phyloP scores from a whole-genome alignment of 2,113 vertebrate species.

The Pelobates fuscus region DNA sequence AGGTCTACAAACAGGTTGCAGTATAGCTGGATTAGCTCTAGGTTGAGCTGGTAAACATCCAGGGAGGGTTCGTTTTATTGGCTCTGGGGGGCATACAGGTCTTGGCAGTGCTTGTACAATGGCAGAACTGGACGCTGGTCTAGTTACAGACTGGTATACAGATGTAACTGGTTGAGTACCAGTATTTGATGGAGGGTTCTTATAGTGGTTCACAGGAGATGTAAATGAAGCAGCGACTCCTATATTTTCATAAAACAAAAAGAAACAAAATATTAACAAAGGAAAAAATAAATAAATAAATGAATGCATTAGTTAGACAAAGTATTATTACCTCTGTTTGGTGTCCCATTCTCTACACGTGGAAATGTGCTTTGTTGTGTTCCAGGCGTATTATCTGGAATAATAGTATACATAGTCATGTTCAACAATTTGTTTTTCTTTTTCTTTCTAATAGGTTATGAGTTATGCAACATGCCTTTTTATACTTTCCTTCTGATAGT shows the following conservation, averaged over 20 bases:
- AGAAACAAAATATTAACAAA: background rate
- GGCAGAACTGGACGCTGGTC: conserved; percentile 59
- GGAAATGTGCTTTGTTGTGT: conserved; percentile 69
- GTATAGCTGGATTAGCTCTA: conserved; percentile 58
- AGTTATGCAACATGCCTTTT: too few species aligned
- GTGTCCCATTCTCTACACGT: conserved; percentile 71
- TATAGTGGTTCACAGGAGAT: conserved; percentile 64
- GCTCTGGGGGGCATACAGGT: conserved; percentile 57
- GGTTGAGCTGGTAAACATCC: conserved; percentile 60
- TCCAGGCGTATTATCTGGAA: conserved; percentile 78
- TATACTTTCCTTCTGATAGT: too few species aligned
- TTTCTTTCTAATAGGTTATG: too few species aligned
- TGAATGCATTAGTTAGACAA: conserved; percentile 52
- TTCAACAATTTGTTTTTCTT: too few species aligned
- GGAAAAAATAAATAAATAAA: background rate
- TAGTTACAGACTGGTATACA: conserved; percentile 66
- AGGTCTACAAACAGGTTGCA: conserved; percentile 61
- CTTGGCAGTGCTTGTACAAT: conserved; percentile 67
- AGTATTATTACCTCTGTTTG: conserved; percentile 71
- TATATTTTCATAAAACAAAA: conserved; percentile 59
- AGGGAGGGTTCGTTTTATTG: conserved; percentile 55
- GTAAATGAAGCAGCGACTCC: conserved; percentile 68
- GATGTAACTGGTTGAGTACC: conserved; percentile 55
- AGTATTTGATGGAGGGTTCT: conserved; percentile 61
- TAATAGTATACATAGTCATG: conserved; percentile 49